phyloP scores from a whole-genome alignment of 2,113 vertebrate genomes.

The Pangasianodon gigas region DNA sequence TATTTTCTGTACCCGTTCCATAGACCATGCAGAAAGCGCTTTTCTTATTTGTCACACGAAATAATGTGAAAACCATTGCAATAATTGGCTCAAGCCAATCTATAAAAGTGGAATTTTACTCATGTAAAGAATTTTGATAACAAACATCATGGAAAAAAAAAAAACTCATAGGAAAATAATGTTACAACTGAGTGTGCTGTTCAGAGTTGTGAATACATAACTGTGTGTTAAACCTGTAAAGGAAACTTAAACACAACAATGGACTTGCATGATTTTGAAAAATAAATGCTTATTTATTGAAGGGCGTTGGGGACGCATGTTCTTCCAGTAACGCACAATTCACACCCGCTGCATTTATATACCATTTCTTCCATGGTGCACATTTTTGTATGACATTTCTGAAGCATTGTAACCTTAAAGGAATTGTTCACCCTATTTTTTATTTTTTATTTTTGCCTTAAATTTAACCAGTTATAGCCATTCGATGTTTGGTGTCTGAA shows the following conservation, averaged over 20 bases:
- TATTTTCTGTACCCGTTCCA: slow-evolving; percentile 35
- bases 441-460: not conserved
- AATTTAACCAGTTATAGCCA: not conserved
- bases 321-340: slow-evolving; percentile 35
- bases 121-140: slow-evolving; percentile 63
- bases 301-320: slow-evolving; percentile 40
- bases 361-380: not conserved
- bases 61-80: slow-evolving; percentile 63
- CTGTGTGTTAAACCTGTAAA: slow-evolving; percentile 61
- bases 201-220: slow-evolving; percentile 60
- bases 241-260: slow-evolving; percentile 59
- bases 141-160: slow-evolving; percentile 40
- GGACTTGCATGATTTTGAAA: slow-evolving; percentile 75
- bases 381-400: not conserved
- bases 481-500: not conserved
- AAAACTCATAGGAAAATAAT: slow-evolving; percentile 52
- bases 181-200: slow-evolving; percentile 59
- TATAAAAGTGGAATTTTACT: slow-evolving; percentile 62
- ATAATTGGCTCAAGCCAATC: slow-evolving; percentile 58
- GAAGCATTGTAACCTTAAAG: not conserved
- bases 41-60: slow-evolving; percentile 57
- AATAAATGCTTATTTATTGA: slow-evolving; percentile 69
- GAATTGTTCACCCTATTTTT: not conserved
- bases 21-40: slow-evolving; percentile 47
- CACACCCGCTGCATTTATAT: not conserved